Conservation (phyloP, 2,113 vertebrate species). For the Scolopax mira region DNA sequence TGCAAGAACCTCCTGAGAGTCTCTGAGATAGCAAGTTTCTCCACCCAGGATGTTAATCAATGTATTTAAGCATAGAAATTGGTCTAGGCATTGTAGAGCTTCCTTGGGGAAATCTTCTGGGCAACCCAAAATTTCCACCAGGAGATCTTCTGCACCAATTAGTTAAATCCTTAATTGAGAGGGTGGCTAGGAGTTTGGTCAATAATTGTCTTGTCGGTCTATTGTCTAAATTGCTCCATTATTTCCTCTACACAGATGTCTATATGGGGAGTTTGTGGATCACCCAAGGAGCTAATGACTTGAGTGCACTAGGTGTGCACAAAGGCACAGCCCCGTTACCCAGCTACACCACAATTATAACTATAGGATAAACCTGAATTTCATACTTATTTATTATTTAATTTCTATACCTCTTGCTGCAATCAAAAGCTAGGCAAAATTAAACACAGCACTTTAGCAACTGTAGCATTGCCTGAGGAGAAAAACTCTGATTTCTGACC, state of each 20-base stretch:
- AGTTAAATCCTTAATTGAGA: conserved; percentile 46
- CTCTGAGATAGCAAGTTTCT: not conserved
- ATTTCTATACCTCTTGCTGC: not conserved
- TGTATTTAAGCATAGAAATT: conserved; percentile 32
- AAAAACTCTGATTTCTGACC: not conserved
- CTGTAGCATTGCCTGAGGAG: not conserved
- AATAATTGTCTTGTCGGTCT: not conserved
- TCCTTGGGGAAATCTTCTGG: conserved; percentile 28
- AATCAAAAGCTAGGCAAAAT: not conserved
- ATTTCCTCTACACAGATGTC: not conserved
- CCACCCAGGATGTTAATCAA: conserved; percentile 31
- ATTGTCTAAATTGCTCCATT: conserved; percentile 43
- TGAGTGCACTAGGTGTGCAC: not conserved
- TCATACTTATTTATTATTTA: not conserved
- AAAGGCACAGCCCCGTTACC: not conserved
- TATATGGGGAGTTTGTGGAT: not conserved
- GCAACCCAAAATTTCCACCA: conserved; percentile 5
- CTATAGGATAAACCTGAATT: not conserved
- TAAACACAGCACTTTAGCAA: not conserved
- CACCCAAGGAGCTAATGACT: conserved; percentile 40
- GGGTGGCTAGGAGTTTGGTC: not conserved
- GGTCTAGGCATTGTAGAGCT: not conserved
- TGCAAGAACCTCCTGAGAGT: not conserved
- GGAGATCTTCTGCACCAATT: conserved; percentile 20
- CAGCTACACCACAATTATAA: not conserved